phyloP scores from a whole-genome alignment of 53 echinoderm and acorn worm species.

The Crossaster papposus region DNA sequence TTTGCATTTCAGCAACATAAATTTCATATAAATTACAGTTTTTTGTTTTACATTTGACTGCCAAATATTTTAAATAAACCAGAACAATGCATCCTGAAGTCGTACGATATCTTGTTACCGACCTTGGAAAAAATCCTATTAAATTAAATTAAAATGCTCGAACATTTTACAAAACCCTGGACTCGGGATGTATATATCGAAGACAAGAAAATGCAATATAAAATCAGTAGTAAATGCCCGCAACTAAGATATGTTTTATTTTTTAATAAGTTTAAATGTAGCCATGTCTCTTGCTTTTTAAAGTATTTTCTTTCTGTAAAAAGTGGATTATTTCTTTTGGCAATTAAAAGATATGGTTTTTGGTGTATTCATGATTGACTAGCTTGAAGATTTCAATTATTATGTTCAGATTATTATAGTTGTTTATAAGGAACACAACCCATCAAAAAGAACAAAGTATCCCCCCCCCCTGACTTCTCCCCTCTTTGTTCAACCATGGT shows the following conservation, averaged over 20 bases:
- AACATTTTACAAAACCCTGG: not conserved
- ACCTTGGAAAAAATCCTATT: not conserved
- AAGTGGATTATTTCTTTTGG: not conserved
- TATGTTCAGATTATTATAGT: not conserved
- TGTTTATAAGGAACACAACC: too few species aligned
- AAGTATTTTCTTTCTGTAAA: not conserved
- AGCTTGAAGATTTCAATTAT: not conserved
- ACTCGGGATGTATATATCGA: not conserved
- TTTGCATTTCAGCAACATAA: too few species aligned
- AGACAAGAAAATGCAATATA: not conserved
- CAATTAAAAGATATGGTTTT: not conserved
- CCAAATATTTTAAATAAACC: not conserved
- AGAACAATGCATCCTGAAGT: not conserved
- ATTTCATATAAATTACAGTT: not conserved
- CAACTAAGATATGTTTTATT: not conserved
- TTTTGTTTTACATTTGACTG: not conserved
- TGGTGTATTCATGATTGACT: not conserved
- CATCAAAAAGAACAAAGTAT: too few species aligned
- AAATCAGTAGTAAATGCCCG: not conserved
- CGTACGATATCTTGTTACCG: not conserved
- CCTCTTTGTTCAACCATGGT: too few species aligned
- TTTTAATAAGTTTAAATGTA: not conserved
- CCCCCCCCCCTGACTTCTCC: too few species aligned
- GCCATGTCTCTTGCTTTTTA: conserved; percentile 11
- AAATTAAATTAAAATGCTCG: not conserved